These are phyloP conservation scores for Saccostrea echinata DNA, from an alignment of 1,140 invertebrate species.

Conservation along the genomic window DNA sequence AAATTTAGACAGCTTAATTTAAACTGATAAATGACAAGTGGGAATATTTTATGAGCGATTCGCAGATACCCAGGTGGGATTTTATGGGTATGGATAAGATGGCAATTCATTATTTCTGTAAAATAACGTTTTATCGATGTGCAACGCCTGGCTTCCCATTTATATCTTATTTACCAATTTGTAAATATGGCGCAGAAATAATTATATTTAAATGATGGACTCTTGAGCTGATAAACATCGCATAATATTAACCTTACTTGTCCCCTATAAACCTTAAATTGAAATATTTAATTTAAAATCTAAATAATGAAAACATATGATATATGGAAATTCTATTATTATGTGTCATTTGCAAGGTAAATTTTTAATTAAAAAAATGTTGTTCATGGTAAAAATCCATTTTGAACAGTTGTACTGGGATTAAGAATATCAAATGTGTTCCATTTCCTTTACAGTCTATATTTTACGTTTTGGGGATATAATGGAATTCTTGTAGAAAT, in stretches of 20 bases:
- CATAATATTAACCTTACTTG: constrained; percentile 9
- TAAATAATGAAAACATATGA: constrained; percentile 10
- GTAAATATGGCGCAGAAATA: constrained; percentile 26
- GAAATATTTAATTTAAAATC: constrained; percentile 17
- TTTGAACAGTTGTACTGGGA: too few species aligned
- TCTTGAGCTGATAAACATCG: not conserved
- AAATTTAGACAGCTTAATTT: constrained; percentile 35
- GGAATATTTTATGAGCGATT: constrained; percentile 31
- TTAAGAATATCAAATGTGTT: too few species aligned
- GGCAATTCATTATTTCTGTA: constrained; percentile 29
- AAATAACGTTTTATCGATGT: constrained; percentile 35
- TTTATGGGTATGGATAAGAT: constrained; percentile 8
- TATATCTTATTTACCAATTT: constrained; percentile 29
- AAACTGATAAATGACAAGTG: constrained; percentile 37
- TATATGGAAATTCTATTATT: not conserved
- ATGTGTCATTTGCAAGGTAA: not conserved
- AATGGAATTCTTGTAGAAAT: too few species aligned
- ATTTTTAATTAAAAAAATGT: not conserved
- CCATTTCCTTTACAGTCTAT: too few species aligned
- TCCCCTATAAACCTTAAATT: not conserved
- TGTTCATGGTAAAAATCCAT: too few species aligned
- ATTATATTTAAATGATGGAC: constrained; percentile 33
- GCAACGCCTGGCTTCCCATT: constrained; percentile 7
- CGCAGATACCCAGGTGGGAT: not conserved
- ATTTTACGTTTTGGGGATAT: too few species aligned